These are phyloP conservation scores for Drosophila nigritarsus DNA, from an alignment of 2,888 invertebrate genomes.

Conservation along the genomic window DNA sequence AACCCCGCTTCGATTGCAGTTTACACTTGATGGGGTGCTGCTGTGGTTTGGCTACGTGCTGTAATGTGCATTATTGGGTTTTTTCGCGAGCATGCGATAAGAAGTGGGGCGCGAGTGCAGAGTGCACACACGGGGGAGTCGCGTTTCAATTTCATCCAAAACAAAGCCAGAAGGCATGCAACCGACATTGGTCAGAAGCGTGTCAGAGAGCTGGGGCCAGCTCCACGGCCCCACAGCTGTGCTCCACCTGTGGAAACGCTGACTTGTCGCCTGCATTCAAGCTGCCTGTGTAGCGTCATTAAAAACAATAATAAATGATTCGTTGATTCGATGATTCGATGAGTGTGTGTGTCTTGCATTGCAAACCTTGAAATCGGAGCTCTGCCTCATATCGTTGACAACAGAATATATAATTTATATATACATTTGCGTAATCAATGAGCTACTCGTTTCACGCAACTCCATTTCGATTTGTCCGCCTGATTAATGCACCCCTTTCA, in stretches of 20 bases:
- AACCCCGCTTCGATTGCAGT: constrained; percentile 40
- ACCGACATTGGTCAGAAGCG: constrained; percentile 75
- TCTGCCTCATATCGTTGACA: constrained; percentile 44
- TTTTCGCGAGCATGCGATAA: constrained; percentile 47
- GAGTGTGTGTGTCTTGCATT: constrained; percentile 40
- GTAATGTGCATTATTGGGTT: constrained; percentile 39
- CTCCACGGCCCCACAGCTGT: constrained; percentile 6
- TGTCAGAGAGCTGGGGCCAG: constrained; percentile 44
- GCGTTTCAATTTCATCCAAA: constrained; percentile 42
- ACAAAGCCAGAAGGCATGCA: constrained; percentile 48
- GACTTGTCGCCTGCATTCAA: constrained; percentile 75
- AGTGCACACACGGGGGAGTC: constrained; percentile 54
- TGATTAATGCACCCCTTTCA: constrained; percentile 69
- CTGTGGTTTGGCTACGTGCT: constrained; percentile 44
- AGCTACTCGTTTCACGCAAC: constrained; percentile 77
- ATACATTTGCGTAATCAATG: constrained; percentile 63
- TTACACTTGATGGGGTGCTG: constrained; percentile 25
- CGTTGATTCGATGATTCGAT: constrained; percentile 31
- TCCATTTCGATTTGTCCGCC: constrained; percentile 60
- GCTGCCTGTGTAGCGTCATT: constrained; percentile 58
- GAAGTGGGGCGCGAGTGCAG: constrained; percentile 60
- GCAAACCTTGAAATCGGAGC: constrained; percentile 68
- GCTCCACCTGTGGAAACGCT: constrained; percentile 57
- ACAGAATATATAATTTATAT: constrained; percentile 67
- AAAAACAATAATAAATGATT: constrained; percentile 73